phyloP scores from a whole-genome alignment of 2,797 vertebrate species.

The Syndactyla subalaris region DNA sequence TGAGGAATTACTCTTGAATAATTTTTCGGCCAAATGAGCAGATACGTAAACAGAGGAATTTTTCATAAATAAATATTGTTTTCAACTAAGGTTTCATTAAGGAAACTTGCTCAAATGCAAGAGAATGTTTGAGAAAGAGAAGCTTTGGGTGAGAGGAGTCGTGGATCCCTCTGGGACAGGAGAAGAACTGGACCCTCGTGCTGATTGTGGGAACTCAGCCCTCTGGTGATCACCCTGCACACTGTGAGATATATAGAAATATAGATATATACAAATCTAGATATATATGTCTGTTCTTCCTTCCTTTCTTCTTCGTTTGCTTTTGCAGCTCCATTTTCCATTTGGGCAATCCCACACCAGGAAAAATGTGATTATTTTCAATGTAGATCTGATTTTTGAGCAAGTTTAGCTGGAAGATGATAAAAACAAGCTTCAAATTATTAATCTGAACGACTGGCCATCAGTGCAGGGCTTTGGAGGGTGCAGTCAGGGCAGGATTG shows the following conservation, averaged over 20 bases:
- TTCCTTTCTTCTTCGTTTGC: neutral
- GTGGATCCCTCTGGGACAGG: accelerated
- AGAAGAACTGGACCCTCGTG: neutral
- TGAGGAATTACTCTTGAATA: neutral
- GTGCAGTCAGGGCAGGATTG: neutral
- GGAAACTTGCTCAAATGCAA: neutral
- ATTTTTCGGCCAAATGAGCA: neutral
- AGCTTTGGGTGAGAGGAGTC: neutral
- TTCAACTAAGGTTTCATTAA: neutral
- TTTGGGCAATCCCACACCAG: neutral
- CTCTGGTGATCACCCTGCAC: neutral
- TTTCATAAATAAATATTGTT: neutral
- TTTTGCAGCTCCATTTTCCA: neutral
- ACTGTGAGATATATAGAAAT: neutral
- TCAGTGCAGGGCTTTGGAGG: neutral
- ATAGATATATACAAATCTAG: neutral
- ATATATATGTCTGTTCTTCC: neutral
- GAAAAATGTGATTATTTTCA: neutral
- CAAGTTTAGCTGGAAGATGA: neutral
- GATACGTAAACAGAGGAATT: neutral
- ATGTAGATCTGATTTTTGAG: neutral
- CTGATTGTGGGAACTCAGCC: neutral
- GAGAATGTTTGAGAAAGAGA: neutral
- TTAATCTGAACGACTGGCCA: neutral
- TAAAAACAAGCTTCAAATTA: neutral